Evolutionary conservation across 2,113 vertebrate genomes (phyloP), one percentile per base, ranked within the genome.

Genomic region (Onychostruthus taczanowskii): DNA sequence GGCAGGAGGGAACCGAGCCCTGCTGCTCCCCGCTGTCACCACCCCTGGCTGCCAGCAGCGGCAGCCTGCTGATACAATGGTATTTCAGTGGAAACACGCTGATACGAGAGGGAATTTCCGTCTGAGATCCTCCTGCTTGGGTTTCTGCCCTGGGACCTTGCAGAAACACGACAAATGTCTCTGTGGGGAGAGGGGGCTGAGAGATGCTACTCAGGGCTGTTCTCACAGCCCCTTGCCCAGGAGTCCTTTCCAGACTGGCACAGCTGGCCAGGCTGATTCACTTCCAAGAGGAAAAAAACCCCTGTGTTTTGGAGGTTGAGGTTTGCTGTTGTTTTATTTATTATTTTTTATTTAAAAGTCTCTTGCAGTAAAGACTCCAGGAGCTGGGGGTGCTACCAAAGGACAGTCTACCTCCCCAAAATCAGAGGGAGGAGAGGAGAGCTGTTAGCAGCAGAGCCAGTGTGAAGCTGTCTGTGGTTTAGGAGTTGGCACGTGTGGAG

Each of bases 171-270:
- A 7, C 13, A 58, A 79, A n/a, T 24, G 18, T 33, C 59, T 30
- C 43, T 72, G 59, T 1, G 1, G 28, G 67, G 47, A 24, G 26
- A 20, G 8, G 6, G 27, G 18, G 8, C 11, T 67, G 53, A 64
- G 59, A 70, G 75, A 16, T 2, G 2, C 16, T 55, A 3, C 30
- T 75, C 1, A 17, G 64, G 12, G 39, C 46, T 46, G 24, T 15
- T 52, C 26, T 82, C 22, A 39, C 3, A 5, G 55, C 22, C 2
- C 1, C 49, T 63, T 6, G 8, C 41, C 33, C 0, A 0, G 7
- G 13, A 35, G 5, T 87, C 22, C 31, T 91, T 70, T 50, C 23
- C 1, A 4, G 39, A 2, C 46, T 58, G 50, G 47, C 44, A 52
- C 35, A 11, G 13, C 33, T 7, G 9, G 31, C n/a, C 37, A 33